A percentile compares a stretch with the other conserved stretches of the same genome.
phyloP scores from a whole-genome alignment of 2,888 invertebrate species.

The Andricus quercusramuli region DNA sequence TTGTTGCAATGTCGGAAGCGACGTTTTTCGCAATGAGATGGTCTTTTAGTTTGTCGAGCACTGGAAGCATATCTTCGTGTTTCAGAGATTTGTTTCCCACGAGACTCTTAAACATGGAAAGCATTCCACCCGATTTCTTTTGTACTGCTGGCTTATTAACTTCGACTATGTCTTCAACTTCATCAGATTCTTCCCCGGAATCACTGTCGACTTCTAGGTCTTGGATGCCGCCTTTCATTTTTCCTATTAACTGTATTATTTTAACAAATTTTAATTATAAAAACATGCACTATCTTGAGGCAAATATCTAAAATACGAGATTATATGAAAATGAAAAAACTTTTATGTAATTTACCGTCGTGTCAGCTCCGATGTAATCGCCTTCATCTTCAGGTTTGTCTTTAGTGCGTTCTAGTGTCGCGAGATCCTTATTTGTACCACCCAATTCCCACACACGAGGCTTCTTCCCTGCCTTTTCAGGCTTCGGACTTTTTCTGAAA shows the following conservation, averaged over 20 bases:
- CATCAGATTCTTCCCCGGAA: slow-evolving; percentile 84
- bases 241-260: slow-evolving; percentile 85
- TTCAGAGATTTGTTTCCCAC: slow-evolving; percentile 95
- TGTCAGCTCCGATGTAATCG: slow-evolving; percentile 83
- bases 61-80: slow-evolving; percentile 89
- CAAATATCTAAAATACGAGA: slow-evolving; percentile 37
- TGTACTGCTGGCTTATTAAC: slow-evolving; percentile 63
- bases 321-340: neutral
- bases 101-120: slow-evolving; percentile 91
- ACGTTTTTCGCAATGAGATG: slow-evolving; percentile 98
- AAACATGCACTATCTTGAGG: slow-evolving; percentile 21
- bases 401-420: slow-evolving; percentile 89
- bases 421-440: slow-evolving; percentile 88
- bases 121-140: slow-evolving; percentile 83
- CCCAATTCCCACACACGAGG: slow-evolving; percentile 94
- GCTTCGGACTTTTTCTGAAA: slow-evolving; percentile 80
- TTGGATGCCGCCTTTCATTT: slow-evolving; percentile 90
- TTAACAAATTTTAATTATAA: slow-evolving; percentile 19
- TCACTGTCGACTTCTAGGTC: slow-evolving; percentile 90
- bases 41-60: slow-evolving; percentile 95
- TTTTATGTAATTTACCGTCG: slow-evolving; percentile 80
- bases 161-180: slow-evolving; percentile 80
- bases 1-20: slow-evolving; percentile 95
- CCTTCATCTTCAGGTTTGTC: slow-evolving; percentile 85
- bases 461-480: slow-evolving; percentile 90